Base-by-base conservation (phyloP, 2,888 invertebrate genomes). In the Ennomos erosarius region DNA sequence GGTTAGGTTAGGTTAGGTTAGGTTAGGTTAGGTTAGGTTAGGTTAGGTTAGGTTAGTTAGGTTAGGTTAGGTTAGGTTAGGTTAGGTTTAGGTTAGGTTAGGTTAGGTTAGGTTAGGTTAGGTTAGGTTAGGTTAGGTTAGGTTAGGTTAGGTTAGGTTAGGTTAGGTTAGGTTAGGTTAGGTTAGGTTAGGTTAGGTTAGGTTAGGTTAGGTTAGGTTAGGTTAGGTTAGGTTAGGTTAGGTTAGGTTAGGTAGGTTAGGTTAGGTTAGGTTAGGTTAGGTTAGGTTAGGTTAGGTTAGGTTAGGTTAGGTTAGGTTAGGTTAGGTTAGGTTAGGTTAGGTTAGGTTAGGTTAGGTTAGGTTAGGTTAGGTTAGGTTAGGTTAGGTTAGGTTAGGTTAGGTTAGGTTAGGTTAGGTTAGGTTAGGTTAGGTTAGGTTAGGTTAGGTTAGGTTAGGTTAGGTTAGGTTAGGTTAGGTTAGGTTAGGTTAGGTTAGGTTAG, bases 31-130 rank as follows among this genome's bases (percentile, higher is more conserved):
- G 54, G 54, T 54, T 54, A 54, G 54, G 54, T 54, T 54, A 54
- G 54, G 44, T 54, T 45, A 46, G 54, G 44, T 54, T 45, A 45
- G 46, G 54, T 54, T 54, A 54, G 46, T 45, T 54, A 46, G 46
- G 54, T 45, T 54, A 46, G 46, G 54, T 45, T 54, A 46, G 46
- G 54, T 45, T 54, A 48, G 39, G 48, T 47, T 55, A 48, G 48
- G 48, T 47, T 55, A 48, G 48, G 55, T 47, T 55, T 55, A 55
- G 55, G 55, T 55, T 55, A 55, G 55, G 55, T 55, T 47, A 55
- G 55, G 55, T 55, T 55, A 55, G 55, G 55, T 55, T 55, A 55
- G 55, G 55, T 55, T 55, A 55, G 55, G 55, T 55, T 55, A 55
- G 55, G 46, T 54, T 45, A 44, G 54, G 54, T 54, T 54, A 54